phyloP scores from a whole-genome alignment of 2,113 vertebrate genomes.

The Pelodiscus sinensis region DNA sequence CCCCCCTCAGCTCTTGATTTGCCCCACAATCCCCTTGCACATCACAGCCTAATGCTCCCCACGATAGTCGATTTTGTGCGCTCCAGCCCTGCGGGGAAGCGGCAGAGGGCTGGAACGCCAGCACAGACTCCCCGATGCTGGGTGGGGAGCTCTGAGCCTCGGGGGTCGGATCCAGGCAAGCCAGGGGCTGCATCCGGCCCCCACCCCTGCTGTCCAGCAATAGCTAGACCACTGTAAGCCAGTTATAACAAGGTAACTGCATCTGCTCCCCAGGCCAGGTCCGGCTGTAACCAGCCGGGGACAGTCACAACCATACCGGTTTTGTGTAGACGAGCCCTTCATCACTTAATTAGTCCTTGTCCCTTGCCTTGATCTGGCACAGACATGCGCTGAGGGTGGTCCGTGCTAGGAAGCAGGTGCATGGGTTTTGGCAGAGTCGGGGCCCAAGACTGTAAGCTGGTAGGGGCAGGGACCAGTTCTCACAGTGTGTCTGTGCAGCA shows the following conservation, averaged over 20 bases:
- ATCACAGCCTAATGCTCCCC: too few species aligned
- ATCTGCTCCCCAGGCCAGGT: background rate
- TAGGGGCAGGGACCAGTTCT: background rate
- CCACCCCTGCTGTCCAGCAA: too few species aligned
- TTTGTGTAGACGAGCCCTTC: background rate
- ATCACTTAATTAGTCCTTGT: background rate
- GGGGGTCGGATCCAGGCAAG: too few species aligned
- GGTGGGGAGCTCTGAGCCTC: too few species aligned
- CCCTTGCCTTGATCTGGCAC: background rate
- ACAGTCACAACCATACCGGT: background rate
- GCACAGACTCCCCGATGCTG: too few species aligned
- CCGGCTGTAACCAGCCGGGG: background rate
- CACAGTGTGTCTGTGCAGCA: background rate
- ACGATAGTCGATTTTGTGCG: too few species aligned
- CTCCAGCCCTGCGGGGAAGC: too few species aligned
- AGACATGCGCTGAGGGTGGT: background rate
- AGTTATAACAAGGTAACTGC: background rate
- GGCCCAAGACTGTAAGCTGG: background rate
- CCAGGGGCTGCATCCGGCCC: too few species aligned
- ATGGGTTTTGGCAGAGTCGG: background rate
- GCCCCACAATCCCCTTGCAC: too few species aligned
- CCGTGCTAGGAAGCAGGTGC: background rate
- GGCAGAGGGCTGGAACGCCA: too few species aligned
- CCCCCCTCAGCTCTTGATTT: too few species aligned
- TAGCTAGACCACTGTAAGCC: background rate